Percentiles rank a stretch among this genome's conserved stretches.
Evolutionary conservation across 1,140 invertebrate genomes (phyloP).

Genomic region (Drosophila lowei): DNA sequence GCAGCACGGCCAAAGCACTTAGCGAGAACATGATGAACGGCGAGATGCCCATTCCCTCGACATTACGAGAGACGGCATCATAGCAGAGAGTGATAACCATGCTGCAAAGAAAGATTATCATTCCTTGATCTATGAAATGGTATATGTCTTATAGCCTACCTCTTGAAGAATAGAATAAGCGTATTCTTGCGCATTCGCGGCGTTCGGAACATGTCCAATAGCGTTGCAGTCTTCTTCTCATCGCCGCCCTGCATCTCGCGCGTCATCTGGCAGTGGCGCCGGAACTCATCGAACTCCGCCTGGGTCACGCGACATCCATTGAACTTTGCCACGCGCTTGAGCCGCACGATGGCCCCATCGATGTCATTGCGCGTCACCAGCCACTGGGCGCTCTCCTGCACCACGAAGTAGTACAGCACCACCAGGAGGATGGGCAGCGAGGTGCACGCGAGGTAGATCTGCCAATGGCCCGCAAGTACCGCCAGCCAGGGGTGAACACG

Average conservation of each 20-base stretch:
- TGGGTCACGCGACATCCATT: slow-evolving; percentile 84
- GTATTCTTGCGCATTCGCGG: slow-evolving; percentile 85
- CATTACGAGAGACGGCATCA: slow-evolving; percentile 86
- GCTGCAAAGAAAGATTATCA: slow-evolving; percentile 60
- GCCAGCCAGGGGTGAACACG: slow-evolving; percentile 86
- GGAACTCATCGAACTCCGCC: slow-evolving; percentile 84
- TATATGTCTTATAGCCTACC: slow-evolving; percentile 81
- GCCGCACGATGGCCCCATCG: slow-evolving; percentile 85
- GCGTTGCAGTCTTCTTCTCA: slow-evolving; percentile 73
- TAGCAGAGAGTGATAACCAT: slow-evolving; percentile 87
- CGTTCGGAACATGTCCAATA: slow-evolving; percentile 85
- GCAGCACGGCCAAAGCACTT: slow-evolving; percentile 85
- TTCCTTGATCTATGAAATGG: no score
- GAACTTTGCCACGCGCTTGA: slow-evolving; percentile 85
- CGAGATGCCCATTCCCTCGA: slow-evolving; percentile 85
- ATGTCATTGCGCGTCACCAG: slow-evolving; percentile 85
- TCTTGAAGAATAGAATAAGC: slow-evolving; percentile 85
- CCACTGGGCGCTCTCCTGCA: slow-evolving; percentile 87
- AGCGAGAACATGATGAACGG: slow-evolving; percentile 86
- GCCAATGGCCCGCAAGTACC: slow-evolving; percentile 84
- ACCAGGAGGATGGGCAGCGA: slow-evolving; percentile 84
- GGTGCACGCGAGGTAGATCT: slow-evolving; percentile 84
- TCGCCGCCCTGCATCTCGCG: slow-evolving; percentile 68
- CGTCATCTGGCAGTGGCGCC: slow-evolving; percentile 83
- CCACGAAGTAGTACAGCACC: slow-evolving; percentile 84